A percentile compares a stretch with the other conserved stretches of the same genome.
phyloP scores from a whole-genome alignment of 2,797 vertebrate species.

The Sebastes steindachneri region DNA sequence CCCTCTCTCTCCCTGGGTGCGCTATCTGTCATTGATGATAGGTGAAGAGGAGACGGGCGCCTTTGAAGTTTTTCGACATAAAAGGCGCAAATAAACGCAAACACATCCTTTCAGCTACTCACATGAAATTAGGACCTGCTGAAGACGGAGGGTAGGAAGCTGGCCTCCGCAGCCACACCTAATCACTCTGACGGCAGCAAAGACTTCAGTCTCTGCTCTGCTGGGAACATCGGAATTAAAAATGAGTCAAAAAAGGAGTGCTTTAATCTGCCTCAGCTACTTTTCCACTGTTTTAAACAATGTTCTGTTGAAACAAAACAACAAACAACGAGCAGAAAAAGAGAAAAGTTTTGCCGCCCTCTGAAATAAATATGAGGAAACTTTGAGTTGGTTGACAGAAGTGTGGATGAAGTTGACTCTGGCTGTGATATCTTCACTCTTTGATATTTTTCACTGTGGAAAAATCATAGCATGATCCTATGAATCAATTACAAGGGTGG shows the following conservation, averaged over 20 bases:
- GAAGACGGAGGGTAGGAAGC: constrained; percentile 70
- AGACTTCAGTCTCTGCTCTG: constrained; percentile 73
- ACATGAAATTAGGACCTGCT: constrained; percentile 82
- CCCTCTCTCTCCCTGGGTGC: constrained; percentile 75
- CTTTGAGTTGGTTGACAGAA: constrained; percentile 65
- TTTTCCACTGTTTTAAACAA: constrained; percentile 75
- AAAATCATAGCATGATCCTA: constrained; percentile 57
- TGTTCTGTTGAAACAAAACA: constrained; percentile 71
- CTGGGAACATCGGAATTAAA: constrained; percentile 76
- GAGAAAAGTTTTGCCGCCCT: constrained; percentile 63
- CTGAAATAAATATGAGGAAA: constrained; percentile 69
- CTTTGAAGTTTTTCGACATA: constrained; percentile 88
- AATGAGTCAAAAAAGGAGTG: constrained; percentile 50
- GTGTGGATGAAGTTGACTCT: constrained; percentile 64
- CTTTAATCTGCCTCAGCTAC: constrained; percentile 83
- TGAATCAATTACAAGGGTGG: constrained; percentile 69
- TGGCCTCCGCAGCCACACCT: constrained; percentile 85
- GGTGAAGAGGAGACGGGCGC: constrained; percentile 77
- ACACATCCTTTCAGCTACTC: constrained; percentile 85
- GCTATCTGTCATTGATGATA: constrained; percentile 82
- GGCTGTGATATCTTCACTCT: constrained; percentile 57
- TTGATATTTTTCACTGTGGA: constrained; percentile 64
- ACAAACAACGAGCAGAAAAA: constrained; percentile 65
- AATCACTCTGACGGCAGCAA: constrained; percentile 83
- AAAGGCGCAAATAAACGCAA: constrained; percentile 85